phyloP scores from a whole-genome alignment of 1,140 invertebrate species.

The Brachionus plicatilis region DNA sequence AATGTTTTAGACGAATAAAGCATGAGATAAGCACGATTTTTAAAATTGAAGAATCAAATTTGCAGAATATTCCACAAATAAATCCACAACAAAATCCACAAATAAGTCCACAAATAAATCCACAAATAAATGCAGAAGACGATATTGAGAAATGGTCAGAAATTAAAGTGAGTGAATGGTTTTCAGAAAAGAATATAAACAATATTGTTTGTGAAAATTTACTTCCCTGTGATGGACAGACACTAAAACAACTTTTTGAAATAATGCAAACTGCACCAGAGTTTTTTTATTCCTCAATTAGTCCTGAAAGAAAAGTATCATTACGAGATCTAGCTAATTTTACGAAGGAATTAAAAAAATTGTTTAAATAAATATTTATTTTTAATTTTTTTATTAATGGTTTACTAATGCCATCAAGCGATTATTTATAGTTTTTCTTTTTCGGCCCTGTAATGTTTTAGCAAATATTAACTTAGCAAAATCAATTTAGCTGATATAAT shows the following conservation, averaged over 20 bases:
- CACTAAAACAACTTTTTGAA: neutral
- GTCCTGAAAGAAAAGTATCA: neutral
- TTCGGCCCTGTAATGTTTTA: too few species aligned
- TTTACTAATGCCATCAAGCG: too few species aligned
- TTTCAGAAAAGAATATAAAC: neutral
- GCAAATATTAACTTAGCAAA: too few species aligned
- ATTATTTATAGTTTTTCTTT: too few species aligned
- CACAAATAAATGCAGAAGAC: neutral
- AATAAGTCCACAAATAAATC: neutral
- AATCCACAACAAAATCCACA: too few species aligned
- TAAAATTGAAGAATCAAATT: neutral
- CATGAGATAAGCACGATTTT: neutral
- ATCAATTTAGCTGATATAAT: too few species aligned
- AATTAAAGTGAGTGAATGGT: slow-evolving; percentile 6
- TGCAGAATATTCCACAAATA: neutral
- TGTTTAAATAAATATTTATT: neutral
- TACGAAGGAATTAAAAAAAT: neutral
- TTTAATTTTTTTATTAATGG: too few species aligned
- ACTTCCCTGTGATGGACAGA: slow-evolving; percentile 5
- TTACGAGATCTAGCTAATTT: neutral
- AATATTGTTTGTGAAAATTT: neutral
- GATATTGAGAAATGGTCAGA: neutral
- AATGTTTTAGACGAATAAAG: neutral
- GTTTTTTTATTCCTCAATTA: slow-evolving; percentile 8
- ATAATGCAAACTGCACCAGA: slow-evolving; percentile 2